Conservation (phyloP, 2,888 invertebrate species). For the Yponomeuta malinellus region DNA sequence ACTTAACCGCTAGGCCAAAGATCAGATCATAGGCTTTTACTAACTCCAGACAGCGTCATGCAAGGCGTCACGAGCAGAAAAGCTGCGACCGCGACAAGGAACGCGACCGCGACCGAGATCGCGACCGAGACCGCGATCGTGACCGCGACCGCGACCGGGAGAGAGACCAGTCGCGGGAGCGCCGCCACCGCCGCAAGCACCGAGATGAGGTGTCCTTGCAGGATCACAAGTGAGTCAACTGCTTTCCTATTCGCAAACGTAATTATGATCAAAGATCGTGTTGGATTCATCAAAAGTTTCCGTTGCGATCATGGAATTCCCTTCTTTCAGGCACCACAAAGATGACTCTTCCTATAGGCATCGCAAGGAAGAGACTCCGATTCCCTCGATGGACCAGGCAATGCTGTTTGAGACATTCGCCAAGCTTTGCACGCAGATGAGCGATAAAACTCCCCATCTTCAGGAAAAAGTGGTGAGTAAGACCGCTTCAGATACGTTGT, state of each 20-base stretch:
- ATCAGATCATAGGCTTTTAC: background rate
- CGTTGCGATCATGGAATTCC: background rate
- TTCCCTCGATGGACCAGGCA: constrained; percentile 38
- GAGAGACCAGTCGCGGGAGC: constrained; percentile 33
- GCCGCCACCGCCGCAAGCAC: constrained; percentile 35
- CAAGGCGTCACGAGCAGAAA: constrained; percentile 41
- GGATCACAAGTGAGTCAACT: background rate
- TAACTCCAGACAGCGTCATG: constrained; percentile 35
- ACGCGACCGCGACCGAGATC: constrained; percentile 22
- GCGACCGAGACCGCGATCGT: background rate
- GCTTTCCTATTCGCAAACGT: too few relatives aligned
- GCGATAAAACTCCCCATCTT: background rate
- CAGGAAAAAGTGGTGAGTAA: background rate
- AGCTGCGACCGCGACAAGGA: background rate
- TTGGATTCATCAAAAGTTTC: background rate
- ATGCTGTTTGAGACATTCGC: constrained; percentile 57
- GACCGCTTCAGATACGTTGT: background rate
- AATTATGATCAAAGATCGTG: too few relatives aligned
- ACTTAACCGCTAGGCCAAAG: too few relatives aligned
- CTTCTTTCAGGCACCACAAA: background rate
- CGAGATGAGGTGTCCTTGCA: constrained; percentile 25
- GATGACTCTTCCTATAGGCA: constrained; percentile 24
- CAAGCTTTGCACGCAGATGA: constrained; percentile 6
- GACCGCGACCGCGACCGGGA: constrained; percentile 28
- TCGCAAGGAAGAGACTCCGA: constrained; percentile 25